Evolutionary conservation across 2,113 vertebrate species (phyloP).

Genomic region (Oreochromis aureus): DNA sequence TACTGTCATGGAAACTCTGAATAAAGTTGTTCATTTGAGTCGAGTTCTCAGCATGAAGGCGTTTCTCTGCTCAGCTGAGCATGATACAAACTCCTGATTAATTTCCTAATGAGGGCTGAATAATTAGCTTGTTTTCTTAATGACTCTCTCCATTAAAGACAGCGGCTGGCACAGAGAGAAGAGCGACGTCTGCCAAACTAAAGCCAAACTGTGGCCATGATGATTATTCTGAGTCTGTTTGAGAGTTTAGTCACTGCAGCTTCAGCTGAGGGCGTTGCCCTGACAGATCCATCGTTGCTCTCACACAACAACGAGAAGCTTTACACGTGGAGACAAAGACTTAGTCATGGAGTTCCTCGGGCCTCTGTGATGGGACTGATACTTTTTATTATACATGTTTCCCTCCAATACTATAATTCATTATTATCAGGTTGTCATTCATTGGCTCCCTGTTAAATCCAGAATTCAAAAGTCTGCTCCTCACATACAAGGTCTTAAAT

Average conservation of each 20-base stretch:
- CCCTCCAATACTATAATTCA: background rate
- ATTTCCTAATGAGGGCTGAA: background rate
- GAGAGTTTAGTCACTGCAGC: background rate
- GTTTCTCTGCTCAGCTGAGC: background rate
- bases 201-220: background rate
- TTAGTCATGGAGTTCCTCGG: background rate
- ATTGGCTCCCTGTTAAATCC: background rate
- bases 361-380: background rate
- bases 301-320: background rate
- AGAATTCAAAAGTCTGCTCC: background rate
- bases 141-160: background rate
- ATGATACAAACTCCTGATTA: background rate
- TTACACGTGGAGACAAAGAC: background rate
- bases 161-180: background rate
- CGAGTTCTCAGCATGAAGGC: background rate
- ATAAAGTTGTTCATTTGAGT: background rate
- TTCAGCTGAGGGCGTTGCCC: background rate
- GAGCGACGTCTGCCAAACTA: background rate
- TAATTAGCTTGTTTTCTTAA: background rate
- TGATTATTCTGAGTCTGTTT: background rate
- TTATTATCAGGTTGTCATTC: background rate
- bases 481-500: background rate
- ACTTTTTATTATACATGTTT: background rate
- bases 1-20: background rate
- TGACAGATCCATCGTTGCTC: background rate